A percentile compares a stretch with the other conserved stretches of the same genome.
Conservation (phyloP, 1,140 invertebrate genomes). For the Tetramorium simillimum region DNA sequence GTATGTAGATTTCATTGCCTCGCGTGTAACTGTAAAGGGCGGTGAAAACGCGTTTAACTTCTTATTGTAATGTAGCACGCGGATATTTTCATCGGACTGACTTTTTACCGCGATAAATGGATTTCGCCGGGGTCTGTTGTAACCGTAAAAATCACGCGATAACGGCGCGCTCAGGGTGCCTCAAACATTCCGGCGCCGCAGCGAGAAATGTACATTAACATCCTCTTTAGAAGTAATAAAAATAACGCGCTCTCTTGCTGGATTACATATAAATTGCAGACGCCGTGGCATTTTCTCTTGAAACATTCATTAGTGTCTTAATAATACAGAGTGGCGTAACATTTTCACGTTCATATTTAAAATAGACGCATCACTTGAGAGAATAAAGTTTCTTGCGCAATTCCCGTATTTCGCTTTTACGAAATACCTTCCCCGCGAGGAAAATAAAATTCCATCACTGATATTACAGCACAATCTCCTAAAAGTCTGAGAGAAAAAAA, state of each 20-base stretch:
- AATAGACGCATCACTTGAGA: conserved; percentile 34
- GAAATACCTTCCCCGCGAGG: conserved; percentile 1
- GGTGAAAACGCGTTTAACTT: neutral
- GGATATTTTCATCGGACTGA: neutral
- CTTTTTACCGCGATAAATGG: conserved; percentile 8
- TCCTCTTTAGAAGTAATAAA: neutral
- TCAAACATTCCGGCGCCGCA: neutral
- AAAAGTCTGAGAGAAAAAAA: conserved; percentile 5
- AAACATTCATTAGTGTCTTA: conserved; percentile 51
- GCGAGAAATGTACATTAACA: neutral
- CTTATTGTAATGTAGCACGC: neutral
- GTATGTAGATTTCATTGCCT: conserved; percentile 10
- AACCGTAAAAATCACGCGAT: conserved; percentile 7
- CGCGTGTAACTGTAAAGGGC: neutral
- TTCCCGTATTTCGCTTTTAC: conserved; percentile 22
- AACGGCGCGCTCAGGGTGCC: neutral
- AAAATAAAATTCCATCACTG: conserved; percentile 42
- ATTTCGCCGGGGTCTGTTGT: neutral
- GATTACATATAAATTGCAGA: conserved; percentile 11
- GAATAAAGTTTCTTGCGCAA: conserved; percentile 24
- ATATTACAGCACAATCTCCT: conserved; percentile 26
- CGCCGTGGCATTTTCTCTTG: neutral
- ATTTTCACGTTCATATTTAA: conserved; percentile 34
- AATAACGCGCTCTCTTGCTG: neutral
- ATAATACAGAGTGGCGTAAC: conserved; percentile 15